Base-by-base conservation (phyloP, 2,888 invertebrate species). In the Leucophenga montana region DNA sequence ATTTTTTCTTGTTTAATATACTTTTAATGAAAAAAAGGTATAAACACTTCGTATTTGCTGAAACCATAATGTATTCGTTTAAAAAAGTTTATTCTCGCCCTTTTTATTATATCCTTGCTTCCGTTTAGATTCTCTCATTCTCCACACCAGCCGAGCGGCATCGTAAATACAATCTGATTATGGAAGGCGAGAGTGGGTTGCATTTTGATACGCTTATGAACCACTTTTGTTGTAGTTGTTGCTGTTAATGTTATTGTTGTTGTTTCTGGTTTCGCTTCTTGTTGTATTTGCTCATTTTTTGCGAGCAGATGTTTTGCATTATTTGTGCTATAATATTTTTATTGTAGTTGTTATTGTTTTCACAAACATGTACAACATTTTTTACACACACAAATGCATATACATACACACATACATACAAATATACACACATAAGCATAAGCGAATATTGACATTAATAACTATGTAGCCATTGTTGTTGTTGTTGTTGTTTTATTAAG, bases 191-290 rank as follows among this genome's bases (percentile, higher is more conserved):
- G 62, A 64, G 83, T 82, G 82, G 82, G 83, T 82, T 83, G 82
- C 81, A 71, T 82, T 82, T 83, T 82, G 83, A 82, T 83, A 82
- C 83, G 81, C 81, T 64, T 64, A 18, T 64, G 22, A 64, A 64
- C 20, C n/a, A 33, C 18, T 61, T 39, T 18, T 61, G 66, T 73
- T 70, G 74, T 73, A 76, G 68, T 77, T 72, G 59, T 57, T 59
- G 64, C 59, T 75, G 73, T 71, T 48, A n/a, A n/a, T n/a, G n/a
- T n/a, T n/a, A n/a, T n/a, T n/a, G n/a, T n/a, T n/a, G n/a, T n/a
- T n/a, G n/a, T n/a, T n/a, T n/a, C n/a, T n/a, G n/a, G n/a, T n/a
- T n/a, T n/a, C n/a, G n/a, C n/a, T n/a, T 50, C 16, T 6, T 71
- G 67, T 50, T 50, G 50, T 8, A n/a, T 76, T 78, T 80, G 78